These are phyloP conservation scores for Acestrorhynchus altus DNA, from an alignment of 2,797 vertebrate genomes.

Conservation along the genomic window DNA sequence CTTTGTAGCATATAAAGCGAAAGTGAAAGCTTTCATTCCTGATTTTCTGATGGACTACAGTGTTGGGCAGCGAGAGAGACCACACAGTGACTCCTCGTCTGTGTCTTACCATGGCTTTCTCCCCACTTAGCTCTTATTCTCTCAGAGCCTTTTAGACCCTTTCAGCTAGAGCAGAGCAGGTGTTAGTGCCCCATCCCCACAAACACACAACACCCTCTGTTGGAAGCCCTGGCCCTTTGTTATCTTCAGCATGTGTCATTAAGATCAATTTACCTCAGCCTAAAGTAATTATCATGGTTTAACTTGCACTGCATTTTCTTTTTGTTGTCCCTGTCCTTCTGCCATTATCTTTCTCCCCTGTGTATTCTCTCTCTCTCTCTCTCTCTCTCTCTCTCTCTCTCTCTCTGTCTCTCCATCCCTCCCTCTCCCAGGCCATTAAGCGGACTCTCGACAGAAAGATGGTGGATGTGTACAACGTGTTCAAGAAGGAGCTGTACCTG, in stretches of 20 bases:
- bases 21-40: conserved; percentile 27
- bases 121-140: conserved; percentile 28
- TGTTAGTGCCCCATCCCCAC: conserved; percentile 35
- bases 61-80: conserved; percentile 21
- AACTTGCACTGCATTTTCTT: conserved; percentile 27
- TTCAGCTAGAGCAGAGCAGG: conserved; percentile 35
- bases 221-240: conserved; percentile 29
- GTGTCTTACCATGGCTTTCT: conserved; percentile 19
- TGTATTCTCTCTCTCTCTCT: conserved; percentile 25
- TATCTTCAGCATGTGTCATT: conserved; percentile 37
- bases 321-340: conserved; percentile 36
- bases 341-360: conserved; percentile 34
- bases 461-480: conserved; percentile 71
- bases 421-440: conserved; percentile 74
- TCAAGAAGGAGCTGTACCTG: conserved; percentile 74
- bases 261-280: conserved; percentile 47
- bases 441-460: conserved; percentile 77
- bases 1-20: conserved; percentile 2
- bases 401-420: conserved; percentile 23
- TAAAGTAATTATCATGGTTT: conserved; percentile 43
- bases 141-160: not conserved
- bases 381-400: conserved; percentile 46
- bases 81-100: conserved; percentile 33
- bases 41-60: not conserved
- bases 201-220: conserved; percentile 23